Conservation (phyloP, 2,888 invertebrate genomes). For the Micropterix aruncella region DNA sequence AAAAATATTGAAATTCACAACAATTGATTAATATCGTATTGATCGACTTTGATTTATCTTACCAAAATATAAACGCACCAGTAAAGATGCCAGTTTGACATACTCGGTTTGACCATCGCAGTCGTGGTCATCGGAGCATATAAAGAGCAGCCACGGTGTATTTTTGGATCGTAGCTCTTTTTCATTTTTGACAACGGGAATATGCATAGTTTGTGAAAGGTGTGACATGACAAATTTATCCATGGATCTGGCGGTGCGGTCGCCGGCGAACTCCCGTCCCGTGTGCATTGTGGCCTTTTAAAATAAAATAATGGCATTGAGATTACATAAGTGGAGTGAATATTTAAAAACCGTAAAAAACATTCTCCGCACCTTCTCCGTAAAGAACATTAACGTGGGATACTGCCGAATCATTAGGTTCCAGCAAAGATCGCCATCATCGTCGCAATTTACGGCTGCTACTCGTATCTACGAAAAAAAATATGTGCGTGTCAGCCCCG, state of each 20-base stretch:
- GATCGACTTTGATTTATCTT: neutral
- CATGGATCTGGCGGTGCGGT: conserved; percentile 40
- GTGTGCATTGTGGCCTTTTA: conserved; percentile 38
- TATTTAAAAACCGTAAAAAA: too few species aligned
- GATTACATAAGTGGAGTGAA: too few species aligned
- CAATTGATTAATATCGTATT: conserved; percentile 17
- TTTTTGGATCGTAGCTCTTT: neutral
- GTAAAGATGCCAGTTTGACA: conserved; percentile 54
- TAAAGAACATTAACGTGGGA: conserved; percentile 59
- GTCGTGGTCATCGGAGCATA: conserved; percentile 38
- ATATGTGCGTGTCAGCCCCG: too few species aligned
- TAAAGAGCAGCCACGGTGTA: conserved; percentile 12
- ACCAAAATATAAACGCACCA: conserved; percentile 37
- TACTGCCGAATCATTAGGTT: conserved; percentile 61
- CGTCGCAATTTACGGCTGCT: conserved; percentile 80
- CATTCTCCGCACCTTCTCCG: conserved; percentile 19
- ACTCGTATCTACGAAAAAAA: conserved; percentile 38
- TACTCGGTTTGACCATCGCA: conserved; percentile 40
- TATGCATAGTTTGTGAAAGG: conserved; percentile 19
- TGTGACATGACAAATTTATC: conserved; percentile 49
- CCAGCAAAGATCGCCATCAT: conserved; percentile 66
- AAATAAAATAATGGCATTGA: too few species aligned
- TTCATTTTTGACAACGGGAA: neutral
- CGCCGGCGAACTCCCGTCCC: conserved; percentile 44
- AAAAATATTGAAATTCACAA: neutral